Evolutionary conservation across 2,888 invertebrate species (phyloP).

Genomic region (Nasonovia ribisnigri): DNA sequence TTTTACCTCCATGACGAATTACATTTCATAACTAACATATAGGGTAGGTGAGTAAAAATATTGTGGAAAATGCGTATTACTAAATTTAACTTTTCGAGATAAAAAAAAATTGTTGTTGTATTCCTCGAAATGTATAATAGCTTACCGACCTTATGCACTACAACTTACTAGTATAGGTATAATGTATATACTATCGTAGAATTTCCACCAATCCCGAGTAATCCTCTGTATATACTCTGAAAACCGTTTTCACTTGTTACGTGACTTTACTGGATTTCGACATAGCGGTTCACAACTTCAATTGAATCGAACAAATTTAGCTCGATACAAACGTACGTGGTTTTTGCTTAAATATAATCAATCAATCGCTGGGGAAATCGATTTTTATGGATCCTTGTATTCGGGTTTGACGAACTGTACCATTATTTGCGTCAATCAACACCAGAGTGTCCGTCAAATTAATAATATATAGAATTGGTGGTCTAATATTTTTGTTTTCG

Average conservation of each 20-base stretch:
- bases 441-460: constrained; percentile 26
- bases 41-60: neutral
- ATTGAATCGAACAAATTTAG: constrained; percentile 48
- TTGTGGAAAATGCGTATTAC: neutral
- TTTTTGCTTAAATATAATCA: constrained; percentile 16
- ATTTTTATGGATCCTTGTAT: constrained; percentile 39
- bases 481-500: neutral
- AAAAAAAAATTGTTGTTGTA: neutral
- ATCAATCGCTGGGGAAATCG: constrained; percentile 44
- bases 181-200: neutral
- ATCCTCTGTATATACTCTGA: constrained; percentile 36
- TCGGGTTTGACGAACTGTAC: constrained; percentile 15
- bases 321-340: neutral
- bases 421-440: neutral
- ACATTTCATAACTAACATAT: neutral
- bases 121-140: neutral
- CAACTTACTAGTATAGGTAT: neutral
- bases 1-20: neutral
- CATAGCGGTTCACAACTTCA: neutral
- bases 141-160: neutral
- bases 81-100: neutral
- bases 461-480: neutral
- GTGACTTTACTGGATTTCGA: constrained; percentile 43
- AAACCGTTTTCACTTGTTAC: constrained; percentile 61
- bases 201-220: constrained; percentile 20